Base-by-base conservation (phyloP, 2,797 vertebrate species). In the Rhinoraja longicauda region DNA sequence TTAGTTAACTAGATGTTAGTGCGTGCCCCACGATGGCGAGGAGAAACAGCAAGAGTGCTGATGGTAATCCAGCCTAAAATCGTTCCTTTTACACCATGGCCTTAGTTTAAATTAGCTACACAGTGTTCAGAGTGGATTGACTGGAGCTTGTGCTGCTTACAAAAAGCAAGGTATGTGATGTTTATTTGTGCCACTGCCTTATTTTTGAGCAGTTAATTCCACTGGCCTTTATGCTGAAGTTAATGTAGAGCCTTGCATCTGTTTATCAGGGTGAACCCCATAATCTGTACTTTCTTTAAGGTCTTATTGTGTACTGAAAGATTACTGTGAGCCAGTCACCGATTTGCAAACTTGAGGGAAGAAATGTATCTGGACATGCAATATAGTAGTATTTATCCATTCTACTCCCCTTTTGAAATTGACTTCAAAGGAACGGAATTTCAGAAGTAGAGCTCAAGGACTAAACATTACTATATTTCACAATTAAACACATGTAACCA, bases 281-380 rank as follows among this genome's bases (percentile, higher is more conserved):
- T 92, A 92, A 92, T 92, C 90, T 92, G 90, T 75, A 92, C 70
- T 92, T 92, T 92, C 90, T 57, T 72, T 92, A 92, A 92, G 67
- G 90, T 73, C 45, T 53, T 70, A 92, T 92, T 92, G 90, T 92
- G 39, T 92, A 39, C 39, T 92, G 36, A 91, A 91, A 70, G 36
- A 72, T 45, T 32, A n/a, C 82, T 62, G 6, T 88, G 26, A 84
- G 24, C 53, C 59, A 29, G 81, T 59, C 59, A 59, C 21, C 53
- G 84, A 59, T 29, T 84, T n/a, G 57, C 81, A 84, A 26, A 59
- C 12, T 64, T 64, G 24, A 73, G 70, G 70, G 70, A 21, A 73
- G 19, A 73, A 73, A 73, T 73, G 17, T 73, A 73, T 73, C 70
- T 24, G 70, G 24, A 73, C 70, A 73, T 21, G 70, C 70, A 73